Evolutionary conservation across 2,797 vertebrate species (phyloP).

Genomic region (Acipenser ruthenus): DNA sequence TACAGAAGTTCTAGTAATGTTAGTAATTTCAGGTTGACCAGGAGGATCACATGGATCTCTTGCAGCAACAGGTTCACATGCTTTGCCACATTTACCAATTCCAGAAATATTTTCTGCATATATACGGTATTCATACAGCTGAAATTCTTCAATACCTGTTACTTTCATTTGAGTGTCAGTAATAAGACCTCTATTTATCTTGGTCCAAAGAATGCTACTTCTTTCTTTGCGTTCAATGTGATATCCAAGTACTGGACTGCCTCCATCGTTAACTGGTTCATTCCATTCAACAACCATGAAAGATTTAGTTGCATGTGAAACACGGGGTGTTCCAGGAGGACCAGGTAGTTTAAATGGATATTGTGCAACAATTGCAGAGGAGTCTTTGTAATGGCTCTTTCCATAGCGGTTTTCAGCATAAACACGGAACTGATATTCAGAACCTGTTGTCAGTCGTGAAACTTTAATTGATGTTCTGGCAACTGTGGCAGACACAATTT

Average conservation of each 20-base stretch:
- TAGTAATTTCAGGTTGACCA: slow-evolving; percentile 82
- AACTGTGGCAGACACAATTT: slow-evolving; percentile 80
- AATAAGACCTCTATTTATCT: slow-evolving; percentile 88
- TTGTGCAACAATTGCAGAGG: slow-evolving; percentile 78
- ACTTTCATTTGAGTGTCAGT: slow-evolving; percentile 91
- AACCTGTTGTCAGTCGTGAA: slow-evolving; percentile 73
- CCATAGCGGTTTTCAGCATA: slow-evolving; percentile 96
- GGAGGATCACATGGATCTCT: slow-evolving; percentile 97
- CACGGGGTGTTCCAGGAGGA: slow-evolving; percentile 86
- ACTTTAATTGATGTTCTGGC: slow-evolving; percentile 89
- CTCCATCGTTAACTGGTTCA: slow-evolving; percentile 90
- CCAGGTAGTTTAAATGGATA: slow-evolving; percentile 93
- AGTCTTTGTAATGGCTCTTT: slow-evolving; percentile 77
- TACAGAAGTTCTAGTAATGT: slow-evolving; percentile 85
- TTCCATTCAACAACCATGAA: slow-evolving; percentile 95
- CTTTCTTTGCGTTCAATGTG: slow-evolving; percentile 92
- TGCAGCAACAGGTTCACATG: slow-evolving; percentile 85
- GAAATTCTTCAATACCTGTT: slow-evolving; percentile 80
- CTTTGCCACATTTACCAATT: slow-evolving; percentile 94
- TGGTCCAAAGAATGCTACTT: slow-evolving; percentile 94
- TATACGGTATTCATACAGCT: slow-evolving; percentile 88
- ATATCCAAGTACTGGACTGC: slow-evolving; percentile 85
- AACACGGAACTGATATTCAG: slow-evolving; percentile 95
- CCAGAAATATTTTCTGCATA: slow-evolving; percentile 97
- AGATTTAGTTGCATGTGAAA: slow-evolving; percentile 81